Base-by-base conservation (phyloP, 2,113 vertebrate genomes). In the Proterorhinus semilunaris region DNA sequence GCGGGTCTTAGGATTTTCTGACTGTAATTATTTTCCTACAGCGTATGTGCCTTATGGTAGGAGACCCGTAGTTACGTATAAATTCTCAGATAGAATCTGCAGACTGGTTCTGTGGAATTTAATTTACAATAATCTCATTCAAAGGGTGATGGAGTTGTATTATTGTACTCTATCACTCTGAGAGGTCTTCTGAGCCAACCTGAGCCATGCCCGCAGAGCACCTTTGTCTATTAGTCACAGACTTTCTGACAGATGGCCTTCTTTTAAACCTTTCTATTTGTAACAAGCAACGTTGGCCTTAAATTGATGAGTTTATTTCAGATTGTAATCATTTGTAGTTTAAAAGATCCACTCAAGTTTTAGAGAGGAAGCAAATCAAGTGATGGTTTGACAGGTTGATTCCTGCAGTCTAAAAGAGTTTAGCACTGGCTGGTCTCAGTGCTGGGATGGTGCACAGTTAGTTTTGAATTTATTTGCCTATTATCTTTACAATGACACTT, bases 21-120 rank as follows among this genome's bases (percentile, higher is more conserved):
- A 68, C 61, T 68, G 69, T 64, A 75, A 76, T 50, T 61, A 67
- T 83, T 64, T 54, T 76, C 46, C 82, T 65, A 75, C 57, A 64
- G 72, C 83, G 68, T 42, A n/a, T 69, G 86, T 90, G 87, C 90
- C 88, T 89, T 90, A 83, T 66, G 68, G 62, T 68, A 7, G 15
- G 58, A 84, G 54, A 82, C 57, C 53, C 12, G n/a, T 21, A 36
- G 11, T 65, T 17, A 58, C 66, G 71, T 62, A 46, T 73, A 16
- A 44, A 61, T 66, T 8, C 66, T 75, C 44, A 64, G 53, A 67
- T 76, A 13, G 72, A 46, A 61, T 42, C 36, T 84, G 72, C 81
- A 78, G 86, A 82, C 78, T 27, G 81, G 75, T 74, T 83, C 85
- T 86, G 87, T 62, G 68, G 62, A 54, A 10, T 16, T 52, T 10